Percentiles rank a stretch among this genome's conserved stretches.
phyloP scores from a whole-genome alignment of 2,797 vertebrate species.

The Sylvilagus floridanus region DNA sequence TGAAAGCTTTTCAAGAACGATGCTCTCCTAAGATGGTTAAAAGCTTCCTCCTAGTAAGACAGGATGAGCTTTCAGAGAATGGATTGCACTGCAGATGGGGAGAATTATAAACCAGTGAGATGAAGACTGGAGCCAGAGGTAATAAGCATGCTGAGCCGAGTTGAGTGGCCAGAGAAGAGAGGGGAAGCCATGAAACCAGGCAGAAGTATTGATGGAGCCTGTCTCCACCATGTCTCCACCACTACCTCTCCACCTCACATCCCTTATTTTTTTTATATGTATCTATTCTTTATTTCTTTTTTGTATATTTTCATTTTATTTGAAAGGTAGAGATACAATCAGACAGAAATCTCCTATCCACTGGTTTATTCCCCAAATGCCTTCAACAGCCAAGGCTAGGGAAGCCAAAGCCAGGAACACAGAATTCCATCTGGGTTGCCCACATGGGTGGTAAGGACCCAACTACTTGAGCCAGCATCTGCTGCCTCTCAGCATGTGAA shows the following conservation, averaged over 20 bases:
- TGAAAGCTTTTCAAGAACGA: constrained; percentile 45
- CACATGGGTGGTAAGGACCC: too few relatives aligned
- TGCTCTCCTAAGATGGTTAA: constrained; percentile 31
- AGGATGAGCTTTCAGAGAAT: neutral
- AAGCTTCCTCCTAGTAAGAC: neutral
- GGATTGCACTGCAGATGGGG: neutral
- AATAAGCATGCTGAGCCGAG: neutral
- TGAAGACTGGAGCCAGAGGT: neutral
- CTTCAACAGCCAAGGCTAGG: too few relatives aligned
- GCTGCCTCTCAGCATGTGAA: too few relatives aligned
- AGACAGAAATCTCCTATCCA: too few relatives aligned
- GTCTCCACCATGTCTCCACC: neutral
- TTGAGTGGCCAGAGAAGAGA: neutral
- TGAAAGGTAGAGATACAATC: too few relatives aligned
- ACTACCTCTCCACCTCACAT: neutral
- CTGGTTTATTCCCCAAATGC: too few relatives aligned
- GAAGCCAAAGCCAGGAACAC: too few relatives aligned
- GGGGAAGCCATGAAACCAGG: neutral
- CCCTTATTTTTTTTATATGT: neutral
- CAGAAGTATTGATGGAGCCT: neutral
- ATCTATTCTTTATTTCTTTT: too few relatives aligned
- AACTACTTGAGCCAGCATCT: too few relatives aligned
- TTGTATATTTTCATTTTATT: too few relatives aligned
- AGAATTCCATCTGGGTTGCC: too few relatives aligned
- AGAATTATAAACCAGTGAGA: neutral